Evolutionary conservation across 2,888 invertebrate genomes (phyloP).

Genomic region (Andricus quercusramuli): DNA sequence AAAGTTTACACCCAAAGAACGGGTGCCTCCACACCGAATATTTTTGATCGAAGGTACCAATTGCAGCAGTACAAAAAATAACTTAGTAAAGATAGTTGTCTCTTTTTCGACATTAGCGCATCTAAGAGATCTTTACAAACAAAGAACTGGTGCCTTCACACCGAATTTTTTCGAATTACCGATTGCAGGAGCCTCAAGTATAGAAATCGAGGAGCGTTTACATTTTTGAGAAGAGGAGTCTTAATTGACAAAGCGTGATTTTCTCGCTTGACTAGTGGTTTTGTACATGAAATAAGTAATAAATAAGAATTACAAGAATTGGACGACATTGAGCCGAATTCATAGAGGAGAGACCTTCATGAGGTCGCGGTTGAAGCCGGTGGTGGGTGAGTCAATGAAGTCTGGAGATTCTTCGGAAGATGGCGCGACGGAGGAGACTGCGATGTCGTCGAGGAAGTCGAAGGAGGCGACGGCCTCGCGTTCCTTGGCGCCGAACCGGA

Average conservation of each 20-base stretch:
- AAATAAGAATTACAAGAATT: neutral
- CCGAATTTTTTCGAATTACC: neutral
- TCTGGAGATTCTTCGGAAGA: conserved; percentile 59
- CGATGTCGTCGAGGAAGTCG: conserved; percentile 88
- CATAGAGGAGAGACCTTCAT: conserved; percentile 71
- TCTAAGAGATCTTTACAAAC: neutral
- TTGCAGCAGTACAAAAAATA: no score
- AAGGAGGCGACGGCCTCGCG: conserved; percentile 88
- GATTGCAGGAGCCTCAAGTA: neutral
- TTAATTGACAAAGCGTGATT: neutral
- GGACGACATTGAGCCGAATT: conserved; percentile 35
- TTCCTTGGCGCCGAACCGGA: conserved; percentile 88
- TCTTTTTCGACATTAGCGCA: no score
- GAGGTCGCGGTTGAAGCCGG: conserved; percentile 62
- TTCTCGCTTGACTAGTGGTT: conserved; percentile 12
- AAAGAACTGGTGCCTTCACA: neutral
- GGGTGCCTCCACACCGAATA: neutral
- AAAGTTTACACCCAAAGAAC: neutral
- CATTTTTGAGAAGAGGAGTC: neutral
- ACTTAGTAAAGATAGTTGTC: no score
- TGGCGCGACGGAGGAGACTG: conserved; percentile 58
- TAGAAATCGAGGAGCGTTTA: neutral
- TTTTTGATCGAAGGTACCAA: neutral
- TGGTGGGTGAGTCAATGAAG: conserved; percentile 57
- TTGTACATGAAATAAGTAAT: conserved; percentile 6